Evolutionary conservation across 1,140 invertebrate genomes (phyloP).

Genomic region (Penaeus japonicus): DNA sequence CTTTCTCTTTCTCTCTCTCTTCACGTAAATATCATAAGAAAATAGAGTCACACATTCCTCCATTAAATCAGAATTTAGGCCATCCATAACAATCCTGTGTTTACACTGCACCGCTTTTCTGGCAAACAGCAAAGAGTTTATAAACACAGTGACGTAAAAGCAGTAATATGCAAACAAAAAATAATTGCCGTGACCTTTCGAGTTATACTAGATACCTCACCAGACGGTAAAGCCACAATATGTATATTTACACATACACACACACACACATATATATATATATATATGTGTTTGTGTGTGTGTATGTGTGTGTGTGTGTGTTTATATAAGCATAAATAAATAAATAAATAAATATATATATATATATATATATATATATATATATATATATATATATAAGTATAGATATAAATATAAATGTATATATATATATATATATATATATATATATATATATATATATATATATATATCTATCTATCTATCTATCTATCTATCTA

Average conservation of each 20-base stretch:
- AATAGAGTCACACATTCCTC: no score
- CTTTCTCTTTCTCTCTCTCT: no score
- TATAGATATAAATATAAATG: background rate
- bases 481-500: no score
- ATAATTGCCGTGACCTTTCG: background rate
- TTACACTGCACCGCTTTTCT: no score
- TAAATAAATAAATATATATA: background rate
- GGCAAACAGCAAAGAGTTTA: no score
- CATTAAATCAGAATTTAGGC: no score
- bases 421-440: slow-evolving; percentile 6
- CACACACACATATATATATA: slow-evolving; percentile 14
- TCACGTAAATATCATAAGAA: no score
- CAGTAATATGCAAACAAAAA: background rate
- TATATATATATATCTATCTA: no score
- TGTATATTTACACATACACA: slow-evolving; percentile 10
- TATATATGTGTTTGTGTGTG: slow-evolving; percentile 6
- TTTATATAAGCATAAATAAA: background rate
- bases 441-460: slow-evolving; percentile 9
- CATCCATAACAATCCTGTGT: no score
- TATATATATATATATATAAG: background rate
- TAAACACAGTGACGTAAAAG: no score
- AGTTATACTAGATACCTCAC: background rate
- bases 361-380: slow-evolving; percentile 4
- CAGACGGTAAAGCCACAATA: background rate
- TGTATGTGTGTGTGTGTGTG: background rate